Base-by-base conservation (phyloP, 2,888 invertebrate genomes). In the Eupithecia insigniata region DNA sequence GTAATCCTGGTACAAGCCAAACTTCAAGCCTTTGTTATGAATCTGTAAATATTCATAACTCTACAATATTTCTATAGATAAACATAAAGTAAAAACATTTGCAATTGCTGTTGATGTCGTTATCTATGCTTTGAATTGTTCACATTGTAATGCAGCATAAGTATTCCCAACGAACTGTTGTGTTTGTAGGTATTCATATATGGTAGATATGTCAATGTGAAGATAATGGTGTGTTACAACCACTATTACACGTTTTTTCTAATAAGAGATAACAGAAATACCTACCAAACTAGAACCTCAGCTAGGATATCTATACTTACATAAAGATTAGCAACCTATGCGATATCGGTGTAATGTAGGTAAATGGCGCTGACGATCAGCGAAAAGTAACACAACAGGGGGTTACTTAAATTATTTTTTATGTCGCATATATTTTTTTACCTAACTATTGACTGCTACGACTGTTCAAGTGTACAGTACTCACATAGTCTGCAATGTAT, bases 1-100 rank as follows among this genome's bases (percentile, higher is more conserved):
- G 83, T 96, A 97, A 87, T 98, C 97, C 80, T 96, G 96, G 86
- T 98, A 98, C 81, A 98, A 96, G 10, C 97, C 98, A 85, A 98
- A 96, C 86, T 97, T 96, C 26, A 98, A 88, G 0, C 97, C 97
- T 83, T 94, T 95, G 12, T 90, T 88, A 83, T 98, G 97, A 68
- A 97, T 92, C 97, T 97, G 82, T 36, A 84, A 81, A 60, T 22
- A 60, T 28, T 60, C 30, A 30, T 64, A 55, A 26, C 12, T 39
- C 36, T 16, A 16, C 0, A 43, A 65, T 39, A 18, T 36, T 39
- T 16, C 16, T 43, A 36, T 39, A 16, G 22, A 12, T 12, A 66
- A 8, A n/a, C 18, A 46, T 28, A 30, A 28, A 18, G 28, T 5
- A 16, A 46, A 22, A 51, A 22, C 10, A 51, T 51, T 14, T 55